These are phyloP conservation scores for Drosophila sordidapex DNA, from an alignment of 2,888 invertebrate species.

Conservation along the genomic window DNA sequence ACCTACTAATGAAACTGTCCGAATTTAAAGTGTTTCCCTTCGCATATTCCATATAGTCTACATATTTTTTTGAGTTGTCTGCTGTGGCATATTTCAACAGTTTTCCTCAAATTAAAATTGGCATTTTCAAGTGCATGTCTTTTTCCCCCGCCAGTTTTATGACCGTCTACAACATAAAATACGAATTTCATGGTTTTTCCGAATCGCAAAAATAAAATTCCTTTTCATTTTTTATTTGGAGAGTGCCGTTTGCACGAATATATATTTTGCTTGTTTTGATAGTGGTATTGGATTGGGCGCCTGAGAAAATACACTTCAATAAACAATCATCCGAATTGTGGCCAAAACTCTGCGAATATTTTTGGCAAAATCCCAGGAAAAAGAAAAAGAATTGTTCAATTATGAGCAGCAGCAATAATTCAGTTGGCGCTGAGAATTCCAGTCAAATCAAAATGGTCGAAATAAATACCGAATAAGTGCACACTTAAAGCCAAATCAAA, in stretches of 20 bases:
- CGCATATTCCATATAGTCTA: neutral
- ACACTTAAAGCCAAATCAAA: slow-evolving; percentile 33
- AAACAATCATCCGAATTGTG: slow-evolving; percentile 15
- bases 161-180: neutral
- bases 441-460: neutral
- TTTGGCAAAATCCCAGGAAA: neutral
- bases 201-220: neutral
- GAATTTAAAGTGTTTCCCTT: neutral
- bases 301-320: slow-evolving; percentile 16
- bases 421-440: neutral
- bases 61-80: neutral
- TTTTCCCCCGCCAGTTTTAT: slow-evolving; percentile 9
- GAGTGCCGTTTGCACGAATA: neutral
- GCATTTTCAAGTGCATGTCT: slow-evolving; percentile 23
- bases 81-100: neutral
- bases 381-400: neutral
- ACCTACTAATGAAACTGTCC: neutral
- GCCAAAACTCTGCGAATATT: neutral
- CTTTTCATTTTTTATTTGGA: neutral
- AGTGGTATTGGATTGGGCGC: neutral
- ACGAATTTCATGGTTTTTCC: neutral
- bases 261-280: slow-evolving; percentile 12
- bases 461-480: slow-evolving; percentile 11
- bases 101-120: slow-evolving; percentile 30
- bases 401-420: slow-evolving; percentile 7